phyloP scores from a whole-genome alignment of 2,888 invertebrate genomes.

The Caenorhabditis macrosperma region DNA sequence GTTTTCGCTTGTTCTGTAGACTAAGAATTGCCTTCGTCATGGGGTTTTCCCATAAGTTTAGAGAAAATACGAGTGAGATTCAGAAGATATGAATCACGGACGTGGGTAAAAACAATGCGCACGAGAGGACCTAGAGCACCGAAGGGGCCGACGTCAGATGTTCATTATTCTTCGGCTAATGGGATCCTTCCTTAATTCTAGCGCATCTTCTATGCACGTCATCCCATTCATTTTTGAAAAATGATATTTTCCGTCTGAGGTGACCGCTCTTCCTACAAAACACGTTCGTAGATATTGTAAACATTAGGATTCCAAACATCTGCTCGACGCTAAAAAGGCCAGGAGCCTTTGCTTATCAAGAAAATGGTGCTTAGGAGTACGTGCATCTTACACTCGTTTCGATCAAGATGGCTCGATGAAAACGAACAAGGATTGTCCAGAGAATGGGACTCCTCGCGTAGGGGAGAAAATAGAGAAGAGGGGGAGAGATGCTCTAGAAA shows the following conservation, averaged over 20 bases:
- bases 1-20: background rate
- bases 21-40: background rate
- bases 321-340: background rate
- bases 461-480: conserved; percentile 16
- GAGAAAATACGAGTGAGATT: no score
- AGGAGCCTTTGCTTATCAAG: background rate
- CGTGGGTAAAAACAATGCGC: background rate
- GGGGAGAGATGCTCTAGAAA: conserved; percentile 40
- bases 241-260: conserved; percentile 50
- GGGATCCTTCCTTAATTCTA: conserved; percentile 41
- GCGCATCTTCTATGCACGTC: conserved; percentile 47
- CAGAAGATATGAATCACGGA: conserved; percentile 11
- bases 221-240: conserved; percentile 50
- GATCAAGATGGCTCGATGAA: no score
- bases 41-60: conserved; percentile 22
- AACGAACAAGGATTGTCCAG: conserved; percentile 27
- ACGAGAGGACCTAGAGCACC: background rate
- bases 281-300: background rate
- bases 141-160: conserved; percentile 5
- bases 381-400: no score
- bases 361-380: background rate
- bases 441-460: conserved; percentile 16
- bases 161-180: conserved; percentile 49
- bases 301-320: background rate
- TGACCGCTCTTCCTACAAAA: conserved; percentile 17